A percentile compares a stretch with the other conserved stretches of the same genome.
These are phyloP conservation scores for Corella eumyota DNA, from an alignment of 23 tunicate species.

Conservation along the genomic window DNA sequence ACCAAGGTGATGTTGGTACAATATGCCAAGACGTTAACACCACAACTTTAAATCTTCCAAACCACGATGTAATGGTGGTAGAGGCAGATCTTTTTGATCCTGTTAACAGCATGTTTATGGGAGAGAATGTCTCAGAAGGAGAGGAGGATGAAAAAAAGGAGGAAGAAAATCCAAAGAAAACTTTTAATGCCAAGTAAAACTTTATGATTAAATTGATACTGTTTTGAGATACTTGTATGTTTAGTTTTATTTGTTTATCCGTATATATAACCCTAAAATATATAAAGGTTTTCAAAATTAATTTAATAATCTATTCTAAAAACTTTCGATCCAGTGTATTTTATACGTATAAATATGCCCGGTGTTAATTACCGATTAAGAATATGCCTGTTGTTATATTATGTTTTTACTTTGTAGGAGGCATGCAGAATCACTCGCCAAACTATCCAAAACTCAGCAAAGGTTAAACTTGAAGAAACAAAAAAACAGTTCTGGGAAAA, in stretches of 20 bases:
- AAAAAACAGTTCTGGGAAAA: constrained; percentile 1
- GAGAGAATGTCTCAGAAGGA: constrained; percentile 30
- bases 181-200: too few relatives aligned
- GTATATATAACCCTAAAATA: too few relatives aligned
- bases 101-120: constrained; percentile 25
- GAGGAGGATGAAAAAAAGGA: constrained; percentile 11
- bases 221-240: too few relatives aligned
- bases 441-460: constrained; percentile 29
- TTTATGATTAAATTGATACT: too few relatives aligned
- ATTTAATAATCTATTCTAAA: too few relatives aligned
- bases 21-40: constrained; percentile 19
- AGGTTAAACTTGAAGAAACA: constrained; percentile 21
- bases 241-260: too few relatives aligned
- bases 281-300: too few relatives aligned
- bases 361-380: too few relatives aligned
- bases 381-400: too few relatives aligned
- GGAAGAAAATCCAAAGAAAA: neutral
- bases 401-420: constrained; percentile 16
- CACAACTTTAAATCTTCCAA: constrained; percentile 39
- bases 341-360: too few relatives aligned
- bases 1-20: constrained; percentile 16
- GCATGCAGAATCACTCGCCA: constrained; percentile 1
- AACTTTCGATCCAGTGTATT: too few relatives aligned
- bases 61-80: constrained; percentile 61
- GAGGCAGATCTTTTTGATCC: constrained; percentile 45